Conservation (phyloP, 2,888 invertebrate genomes). For the Torymus tubicola region DNA sequence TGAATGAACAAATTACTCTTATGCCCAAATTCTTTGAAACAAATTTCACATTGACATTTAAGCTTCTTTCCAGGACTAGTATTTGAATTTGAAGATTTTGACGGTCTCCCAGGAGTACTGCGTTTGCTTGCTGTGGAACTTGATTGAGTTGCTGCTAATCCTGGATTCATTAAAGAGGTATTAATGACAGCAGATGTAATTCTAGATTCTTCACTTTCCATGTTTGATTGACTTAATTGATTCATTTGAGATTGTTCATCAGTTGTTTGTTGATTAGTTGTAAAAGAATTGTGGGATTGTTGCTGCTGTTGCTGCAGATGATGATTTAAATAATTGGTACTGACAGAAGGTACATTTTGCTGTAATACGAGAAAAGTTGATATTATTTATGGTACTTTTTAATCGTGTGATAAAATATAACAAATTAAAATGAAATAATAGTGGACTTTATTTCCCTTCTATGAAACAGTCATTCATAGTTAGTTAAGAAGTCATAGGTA, state of each 20-base stretch:
- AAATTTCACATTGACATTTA: slow-evolving; percentile 74
- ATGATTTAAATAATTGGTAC: slow-evolving; percentile 58
- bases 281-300: slow-evolving; percentile 46
- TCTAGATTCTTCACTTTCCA: slow-evolving; percentile 51
- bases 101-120: slow-evolving; percentile 69
- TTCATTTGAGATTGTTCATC: slow-evolving; percentile 52
- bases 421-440: too few relatives aligned
- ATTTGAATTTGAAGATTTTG: slow-evolving; percentile 62
- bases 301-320: slow-evolving; percentile 43
- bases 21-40: slow-evolving; percentile 75
- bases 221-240: slow-evolving; percentile 57
- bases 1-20: slow-evolving; percentile 75
- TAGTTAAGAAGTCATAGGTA: too few relatives aligned
- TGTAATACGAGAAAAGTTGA: slow-evolving; percentile 50
- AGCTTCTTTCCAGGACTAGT: slow-evolving; percentile 65
- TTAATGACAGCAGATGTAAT: slow-evolving; percentile 22
- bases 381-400: background rate
- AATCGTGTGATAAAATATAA: too few relatives aligned
- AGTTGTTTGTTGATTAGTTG: slow-evolving; percentile 19
- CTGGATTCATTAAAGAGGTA: slow-evolving; percentile 41
- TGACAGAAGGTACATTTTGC: slow-evolving; percentile 56
- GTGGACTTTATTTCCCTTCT: too few relatives aligned
- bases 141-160: slow-evolving; percentile 57
- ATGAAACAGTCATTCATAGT: too few relatives aligned
- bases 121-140: slow-evolving; percentile 64